phyloP scores from a whole-genome alignment of 2,113 vertebrate species.

The Anolis sagrei region DNA sequence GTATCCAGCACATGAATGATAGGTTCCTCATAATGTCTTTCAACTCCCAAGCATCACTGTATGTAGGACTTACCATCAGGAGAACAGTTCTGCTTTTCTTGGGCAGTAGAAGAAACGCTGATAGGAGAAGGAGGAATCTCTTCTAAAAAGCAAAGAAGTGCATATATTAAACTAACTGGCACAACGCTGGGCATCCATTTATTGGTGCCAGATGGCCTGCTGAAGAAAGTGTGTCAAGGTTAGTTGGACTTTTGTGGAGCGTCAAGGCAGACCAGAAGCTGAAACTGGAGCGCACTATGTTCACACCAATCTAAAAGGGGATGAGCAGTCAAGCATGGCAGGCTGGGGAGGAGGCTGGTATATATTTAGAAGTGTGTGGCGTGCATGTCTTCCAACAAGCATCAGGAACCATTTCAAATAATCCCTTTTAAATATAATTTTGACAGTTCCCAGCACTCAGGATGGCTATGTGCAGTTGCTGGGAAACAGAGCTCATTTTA shows the following conservation, averaged over 20 bases:
- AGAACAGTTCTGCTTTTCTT: constrained; percentile 58
- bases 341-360: neutral
- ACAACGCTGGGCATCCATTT: neutral
- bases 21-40: neutral
- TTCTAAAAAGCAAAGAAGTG: constrained; percentile 66
- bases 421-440: no score
- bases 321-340: neutral
- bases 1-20: neutral
- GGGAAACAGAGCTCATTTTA: neutral
- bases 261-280: neutral
- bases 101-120: constrained; percentile 76
- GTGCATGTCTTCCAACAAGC: neutral
- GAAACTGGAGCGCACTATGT: neutral
- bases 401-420: neutral
- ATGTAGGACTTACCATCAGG: constrained; percentile 41
- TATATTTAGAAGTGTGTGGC: neutral
- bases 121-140: constrained; percentile 77
- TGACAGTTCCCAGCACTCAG: neutral
- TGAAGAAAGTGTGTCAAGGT: neutral
- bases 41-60: neutral
- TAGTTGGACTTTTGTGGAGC: neutral
- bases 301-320: neutral
- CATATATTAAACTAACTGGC: neutral
- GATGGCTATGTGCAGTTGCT: neutral
- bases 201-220: neutral